Percentiles rank a stretch among this genome's conserved stretches.
phyloP scores from a whole-genome alignment of 2,797 vertebrate species.

The Notoglanidium macrostoma region DNA sequence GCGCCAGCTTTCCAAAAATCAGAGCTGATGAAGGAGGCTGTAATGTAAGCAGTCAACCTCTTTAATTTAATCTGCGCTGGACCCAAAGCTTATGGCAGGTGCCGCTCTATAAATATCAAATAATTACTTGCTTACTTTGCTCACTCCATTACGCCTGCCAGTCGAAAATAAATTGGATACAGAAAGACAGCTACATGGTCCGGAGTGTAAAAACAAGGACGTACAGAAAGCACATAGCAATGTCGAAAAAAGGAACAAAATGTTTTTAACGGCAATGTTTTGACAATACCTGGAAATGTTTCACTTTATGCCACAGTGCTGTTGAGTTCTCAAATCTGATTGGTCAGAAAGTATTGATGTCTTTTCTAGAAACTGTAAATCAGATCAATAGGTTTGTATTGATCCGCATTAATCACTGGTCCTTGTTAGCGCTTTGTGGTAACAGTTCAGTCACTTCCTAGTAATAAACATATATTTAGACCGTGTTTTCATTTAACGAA shows the following conservation, averaged over 20 bases:
- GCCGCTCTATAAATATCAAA: slow-evolving; percentile 12
- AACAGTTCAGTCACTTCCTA: background rate
- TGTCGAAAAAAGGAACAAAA: background rate
- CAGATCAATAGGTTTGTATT: background rate
- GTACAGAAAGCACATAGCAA: too few relatives aligned
- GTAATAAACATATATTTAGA: background rate
- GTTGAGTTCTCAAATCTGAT: background rate
- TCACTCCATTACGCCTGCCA: background rate
- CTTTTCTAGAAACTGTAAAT: background rate
- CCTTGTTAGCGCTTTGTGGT: background rate
- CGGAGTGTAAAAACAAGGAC: background rate
- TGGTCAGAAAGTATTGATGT: background rate
- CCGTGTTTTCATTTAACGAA: background rate
- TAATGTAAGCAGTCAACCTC: slow-evolving; percentile 21
- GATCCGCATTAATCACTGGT: background rate
- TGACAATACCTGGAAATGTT: background rate
- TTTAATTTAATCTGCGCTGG: background rate
- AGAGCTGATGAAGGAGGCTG: background rate
- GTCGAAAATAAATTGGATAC: background rate
- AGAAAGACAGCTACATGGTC: background rate
- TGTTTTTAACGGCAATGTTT: background rate
- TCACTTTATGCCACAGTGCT: background rate
- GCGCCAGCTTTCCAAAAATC: background rate
- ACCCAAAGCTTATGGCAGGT: slow-evolving; percentile 14
- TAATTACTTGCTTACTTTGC: slow-evolving; percentile 21